phyloP scores from a whole-genome alignment of 2,113 vertebrate genomes.

The Sardina pilchardus region DNA sequence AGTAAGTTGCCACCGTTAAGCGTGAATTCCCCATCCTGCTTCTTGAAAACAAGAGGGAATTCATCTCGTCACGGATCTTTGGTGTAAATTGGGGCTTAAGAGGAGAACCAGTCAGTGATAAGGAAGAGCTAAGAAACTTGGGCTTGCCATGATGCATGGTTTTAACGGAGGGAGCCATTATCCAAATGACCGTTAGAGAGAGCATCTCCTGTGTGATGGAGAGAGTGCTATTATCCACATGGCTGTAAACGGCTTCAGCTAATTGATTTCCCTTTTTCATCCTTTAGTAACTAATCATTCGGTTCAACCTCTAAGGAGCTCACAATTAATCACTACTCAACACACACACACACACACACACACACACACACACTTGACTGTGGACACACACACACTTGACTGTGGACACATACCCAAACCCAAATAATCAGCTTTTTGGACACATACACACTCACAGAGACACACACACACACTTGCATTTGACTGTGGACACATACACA shows the following conservation, averaged over 20 bases:
- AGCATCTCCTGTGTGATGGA: neutral
- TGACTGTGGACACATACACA: neutral
- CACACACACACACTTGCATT: neutral
- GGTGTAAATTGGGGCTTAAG: no score
- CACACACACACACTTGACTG: neutral
- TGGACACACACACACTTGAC: neutral
- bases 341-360: slow-evolving; percentile 25
- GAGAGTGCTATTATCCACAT: neutral
- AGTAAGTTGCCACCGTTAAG: no score
- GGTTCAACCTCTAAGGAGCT: no score
- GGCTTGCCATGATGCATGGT: neutral
- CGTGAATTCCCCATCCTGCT: no score
- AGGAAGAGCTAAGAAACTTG: no score
- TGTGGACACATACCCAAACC: no score
- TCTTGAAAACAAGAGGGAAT: no score
- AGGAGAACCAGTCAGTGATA: no score
- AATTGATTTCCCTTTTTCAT: no score
- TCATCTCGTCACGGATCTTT: no score
- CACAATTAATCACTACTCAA: neutral
- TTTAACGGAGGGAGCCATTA: neutral
- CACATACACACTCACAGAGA: neutral
- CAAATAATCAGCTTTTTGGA: no score
- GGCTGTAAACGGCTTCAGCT: neutral
- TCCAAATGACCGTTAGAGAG: neutral
- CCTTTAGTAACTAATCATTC: neutral